Base-by-base conservation (phyloP, 2,113 vertebrate genomes). In the Psophia crepitans region DNA sequence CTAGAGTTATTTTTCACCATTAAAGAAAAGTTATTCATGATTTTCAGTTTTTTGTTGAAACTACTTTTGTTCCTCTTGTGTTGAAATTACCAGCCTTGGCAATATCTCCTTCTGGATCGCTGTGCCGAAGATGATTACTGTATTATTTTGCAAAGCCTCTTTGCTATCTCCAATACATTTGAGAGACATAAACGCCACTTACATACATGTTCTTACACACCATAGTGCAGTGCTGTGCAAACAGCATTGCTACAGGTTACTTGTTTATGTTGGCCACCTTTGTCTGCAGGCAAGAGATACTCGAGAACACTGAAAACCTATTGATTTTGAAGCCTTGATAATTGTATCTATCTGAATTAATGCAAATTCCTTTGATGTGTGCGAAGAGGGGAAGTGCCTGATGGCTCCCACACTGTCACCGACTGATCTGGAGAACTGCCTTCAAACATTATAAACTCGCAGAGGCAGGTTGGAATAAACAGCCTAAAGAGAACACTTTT, bases 401-500 rank as follows among this genome's bases (percentile, higher is more conserved):
- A 61, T 69, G 73, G 41, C 61, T 91, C 66, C 84, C 28, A 6
- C 65, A 79, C 86, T 82, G 89, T 70, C 92, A 92, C 54, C 0
- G 0, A 37, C 49, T 58, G 56, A 71, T 92, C 51, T 71, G 28
- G 61, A 69, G 69, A 93, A 57, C 32, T 49, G n/a, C 35, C 57
- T 95, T 84, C 80, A 92, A 66, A 91, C 61, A 79, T 82, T 89
- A 89, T 46, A 71, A 80, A 84, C 53, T 70, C 8, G 82, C 74
- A 81, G 86, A n/a, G 93, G 94, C 77, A 89, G 61, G 80, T 53
- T 73, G 75, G 80, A 66, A 92, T 89, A 90, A 92, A 93, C 65
- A 90, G 92, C 84, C 92, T 95, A 94, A 94, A 91, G 66, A 97
- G 89, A 96, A 66, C 74, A 44, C 46, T 93, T 96, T 76, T 1